Evolutionary conservation across 30 jellyfish, hydroid and myxozoan species (phyloP).

Genomic region (Pelagia noctiluca): DNA sequence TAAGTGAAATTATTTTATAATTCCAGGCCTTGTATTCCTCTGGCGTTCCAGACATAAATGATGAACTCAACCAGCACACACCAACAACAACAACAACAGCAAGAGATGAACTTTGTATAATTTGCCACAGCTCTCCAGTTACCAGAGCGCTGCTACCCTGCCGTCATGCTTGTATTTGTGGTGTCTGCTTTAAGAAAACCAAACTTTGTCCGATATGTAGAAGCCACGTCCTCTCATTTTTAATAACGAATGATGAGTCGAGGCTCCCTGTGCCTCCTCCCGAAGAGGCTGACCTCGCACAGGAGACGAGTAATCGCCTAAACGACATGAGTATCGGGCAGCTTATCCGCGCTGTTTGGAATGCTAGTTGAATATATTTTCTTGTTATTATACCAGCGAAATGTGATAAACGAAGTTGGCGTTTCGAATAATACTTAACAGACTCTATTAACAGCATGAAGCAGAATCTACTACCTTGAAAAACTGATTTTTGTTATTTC

Average conservation of each 20-base stretch:
- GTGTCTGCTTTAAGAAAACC: conserved; percentile 66
- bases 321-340: conserved; percentile 70
- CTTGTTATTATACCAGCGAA: no score
- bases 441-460: no score
- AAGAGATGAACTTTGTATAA: conserved; percentile 60
- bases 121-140: conserved; percentile 81
- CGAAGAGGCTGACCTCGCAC: conserved; percentile 72
- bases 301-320: conserved; percentile 61
- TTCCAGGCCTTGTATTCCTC: conserved; percentile 52
- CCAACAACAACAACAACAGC: not conserved
- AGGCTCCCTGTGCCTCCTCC: conserved; percentile 44
- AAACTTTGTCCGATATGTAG: conserved; percentile 85
- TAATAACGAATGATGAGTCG: conserved; percentile 70
- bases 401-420: no score
- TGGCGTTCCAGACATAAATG: conserved; percentile 53
- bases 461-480: no score
- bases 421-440: no score
- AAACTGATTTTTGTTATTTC: no score
- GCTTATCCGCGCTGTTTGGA: conserved; percentile 80
- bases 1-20: no score
- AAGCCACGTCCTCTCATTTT: conserved; percentile 50
- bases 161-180: conserved; percentile 89
- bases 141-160: conserved; percentile 93
- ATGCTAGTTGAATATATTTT: conserved; percentile 87
- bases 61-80: conserved; percentile 20